Percentiles rank a stretch among this genome's conserved stretches.
phyloP scores from a whole-genome alignment of 2,113 vertebrate species.

The Hypomesus transpacificus region DNA sequence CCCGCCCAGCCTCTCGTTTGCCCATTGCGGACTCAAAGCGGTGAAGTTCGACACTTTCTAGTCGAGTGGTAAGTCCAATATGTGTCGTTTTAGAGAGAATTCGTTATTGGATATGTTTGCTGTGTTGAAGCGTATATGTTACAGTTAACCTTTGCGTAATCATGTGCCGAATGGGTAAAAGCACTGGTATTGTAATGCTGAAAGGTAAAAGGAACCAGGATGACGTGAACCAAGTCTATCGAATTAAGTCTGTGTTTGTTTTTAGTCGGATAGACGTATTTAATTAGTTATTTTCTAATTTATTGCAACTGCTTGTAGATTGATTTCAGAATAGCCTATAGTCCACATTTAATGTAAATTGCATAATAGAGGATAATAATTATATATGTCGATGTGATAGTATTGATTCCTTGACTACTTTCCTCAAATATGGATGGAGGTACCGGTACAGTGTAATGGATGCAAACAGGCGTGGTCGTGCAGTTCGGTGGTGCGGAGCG shows the following conservation, averaged over 20 bases:
- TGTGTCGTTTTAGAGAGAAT: neutral
- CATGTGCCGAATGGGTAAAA: too few species aligned
- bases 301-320: neutral
- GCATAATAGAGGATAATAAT: too few species aligned
- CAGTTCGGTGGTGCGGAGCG: constrained; percentile 24
- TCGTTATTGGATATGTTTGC: neutral
- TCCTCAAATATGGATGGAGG: constrained; percentile 13
- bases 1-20: constrained; percentile 27
- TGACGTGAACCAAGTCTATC: neutral
- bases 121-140: too few species aligned
- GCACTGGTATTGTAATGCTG: neutral
- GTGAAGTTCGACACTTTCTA: constrained; percentile 37
- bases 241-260: neutral
- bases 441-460: constrained; percentile 56
- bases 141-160: too few species aligned
- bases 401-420: neutral
- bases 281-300: neutral
- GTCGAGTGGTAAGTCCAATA: constrained; percentile 43
- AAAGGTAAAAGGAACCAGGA: neutral
- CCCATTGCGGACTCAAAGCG: constrained; percentile 42
- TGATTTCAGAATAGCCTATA: too few species aligned
- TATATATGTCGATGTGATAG: too few species aligned
- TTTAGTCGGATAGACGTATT: neutral
- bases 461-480: constrained; percentile 73
- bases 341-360: too few species aligned